Evolutionary conservation across 2,797 vertebrate genomes (phyloP).

Genomic region (Galaxias olidus): DNA sequence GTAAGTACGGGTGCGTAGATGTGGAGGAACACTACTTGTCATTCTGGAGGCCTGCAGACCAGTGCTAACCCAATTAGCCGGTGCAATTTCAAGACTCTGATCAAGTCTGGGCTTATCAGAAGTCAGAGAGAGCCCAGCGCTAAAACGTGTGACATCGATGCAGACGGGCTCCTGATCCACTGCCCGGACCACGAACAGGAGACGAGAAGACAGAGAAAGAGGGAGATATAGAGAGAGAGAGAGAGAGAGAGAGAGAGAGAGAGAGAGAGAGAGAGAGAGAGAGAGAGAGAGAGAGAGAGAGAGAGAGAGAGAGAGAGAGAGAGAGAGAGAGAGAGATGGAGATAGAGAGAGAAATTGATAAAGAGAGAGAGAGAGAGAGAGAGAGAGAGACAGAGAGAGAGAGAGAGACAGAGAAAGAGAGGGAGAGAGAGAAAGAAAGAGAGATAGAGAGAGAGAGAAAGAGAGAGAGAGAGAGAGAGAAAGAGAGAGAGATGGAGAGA

Average conservation of each 20-base stretch:
- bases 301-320: not conserved
- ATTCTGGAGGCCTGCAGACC: conserved; percentile 23
- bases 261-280: conserved; percentile 21
- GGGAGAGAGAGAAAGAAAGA: not conserved
- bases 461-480: not conserved
- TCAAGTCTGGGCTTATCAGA: conserved; percentile 40
- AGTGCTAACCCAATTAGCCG: conserved; percentile 23
- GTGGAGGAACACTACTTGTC: not conserved
- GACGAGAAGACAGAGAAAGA: conserved; percentile 39
- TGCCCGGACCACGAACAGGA: too few relatives aligned
- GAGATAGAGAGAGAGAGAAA: not conserved
- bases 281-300: conserved; percentile 9
- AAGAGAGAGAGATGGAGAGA: not conserved
- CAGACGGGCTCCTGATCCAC: conserved; percentile 46
- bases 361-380: not conserved
- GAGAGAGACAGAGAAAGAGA: not conserved
- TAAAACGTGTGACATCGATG: conserved; percentile 45
- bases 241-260: not conserved
- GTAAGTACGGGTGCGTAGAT: too few relatives aligned
- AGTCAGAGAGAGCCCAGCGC: conserved; percentile 21
- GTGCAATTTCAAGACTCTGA: conserved; percentile 52
- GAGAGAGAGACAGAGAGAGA: not conserved
- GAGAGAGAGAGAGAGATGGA: not conserved
- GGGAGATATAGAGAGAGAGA: not conserved
- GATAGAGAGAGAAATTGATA: not conserved